A percentile compares a stretch with the other conserved stretches of the same genome.
Conservation (phyloP, 2,797 vertebrate species). For the Coccyzus lansbergi region DNA sequence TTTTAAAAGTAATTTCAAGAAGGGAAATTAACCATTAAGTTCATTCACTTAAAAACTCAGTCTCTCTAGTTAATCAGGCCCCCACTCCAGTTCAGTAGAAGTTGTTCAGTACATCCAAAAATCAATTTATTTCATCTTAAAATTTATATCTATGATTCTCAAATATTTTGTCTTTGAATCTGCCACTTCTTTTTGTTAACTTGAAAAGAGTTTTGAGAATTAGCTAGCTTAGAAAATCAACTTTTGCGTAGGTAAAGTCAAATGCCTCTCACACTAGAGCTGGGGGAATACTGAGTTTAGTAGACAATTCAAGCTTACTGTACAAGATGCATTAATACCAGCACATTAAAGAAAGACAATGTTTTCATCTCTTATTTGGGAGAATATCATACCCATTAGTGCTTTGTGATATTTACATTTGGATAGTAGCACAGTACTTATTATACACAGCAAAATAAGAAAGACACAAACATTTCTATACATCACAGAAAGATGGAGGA, state of each 20-base stretch:
- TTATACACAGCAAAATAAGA: background rate
- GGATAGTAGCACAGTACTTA: background rate
- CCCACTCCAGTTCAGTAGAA: background rate
- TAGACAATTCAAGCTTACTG: background rate
- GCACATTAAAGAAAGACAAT: background rate
- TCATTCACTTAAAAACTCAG: background rate
- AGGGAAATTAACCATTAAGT: background rate
- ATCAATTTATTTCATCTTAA: background rate
- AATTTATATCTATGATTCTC: background rate
- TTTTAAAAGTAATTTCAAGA: background rate
- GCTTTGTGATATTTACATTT: background rate
- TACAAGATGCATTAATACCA: background rate
- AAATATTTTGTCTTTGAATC: background rate
- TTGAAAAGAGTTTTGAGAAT: background rate
- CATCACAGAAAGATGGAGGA: background rate
- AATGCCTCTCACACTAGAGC: background rate
- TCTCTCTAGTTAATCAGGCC: background rate
- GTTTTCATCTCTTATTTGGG: background rate
- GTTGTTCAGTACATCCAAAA: background rate
- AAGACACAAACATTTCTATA: background rate
- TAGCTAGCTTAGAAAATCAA: background rate
- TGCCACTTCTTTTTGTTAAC: background rate
- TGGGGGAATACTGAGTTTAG: background rate
- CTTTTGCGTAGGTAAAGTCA: background rate
- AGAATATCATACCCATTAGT: background rate